Base-by-base conservation (phyloP, 2,113 vertebrate genomes). In the Malurus cyaneus region DNA sequence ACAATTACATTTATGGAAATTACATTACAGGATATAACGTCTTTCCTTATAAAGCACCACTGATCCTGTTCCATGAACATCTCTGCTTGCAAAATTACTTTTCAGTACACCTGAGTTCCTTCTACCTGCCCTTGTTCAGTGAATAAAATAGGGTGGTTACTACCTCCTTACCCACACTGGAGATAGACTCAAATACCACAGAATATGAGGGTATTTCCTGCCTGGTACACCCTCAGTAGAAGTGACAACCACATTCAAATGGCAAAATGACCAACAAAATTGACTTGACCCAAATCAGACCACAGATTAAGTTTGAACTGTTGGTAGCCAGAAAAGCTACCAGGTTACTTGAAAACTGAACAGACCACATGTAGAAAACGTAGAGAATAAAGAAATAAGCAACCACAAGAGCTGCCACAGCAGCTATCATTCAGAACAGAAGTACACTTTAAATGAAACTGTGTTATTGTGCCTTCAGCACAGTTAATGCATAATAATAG, bases 401-500 rank as follows among this genome's bases (percentile, higher is more conserved):
- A 71, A 67, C 8, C 1, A 5, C 25, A 82, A 57, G 73, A 82
- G 70, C 32, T 91, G 69, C 34, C 34, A 77, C 59, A 85, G 74
- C 46, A 91, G 46, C 46, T 61, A 52, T 47, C 66, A 54, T 66
- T 91, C 54, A 82, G 52, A 79, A 67, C 4, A 89, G 62, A 92
- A 83, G 54, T 52, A 64, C 8, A 56, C 50, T 93, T 89, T 24
- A 87, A 88, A 88, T 9, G 3, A 70, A 83, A 85, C 54, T 29
- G 9, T 70, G 66, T 39, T 83, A 57, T 77, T 82, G 61, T 70
- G 81, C 67, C 59, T 93, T 87, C 52, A 66, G 67, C 73, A 83
- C 54, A 80, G 81, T 61, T 91, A 93, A 93, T 82, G 52, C 62
- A 80, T 82, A 92, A 82, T 67, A 92, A 92, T 18, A 80, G 73